A percentile compares a stretch with the other conserved stretches of the same genome.
phyloP scores from a whole-genome alignment of 2,888 invertebrate genomes.

The Dusona sp. region DNA sequence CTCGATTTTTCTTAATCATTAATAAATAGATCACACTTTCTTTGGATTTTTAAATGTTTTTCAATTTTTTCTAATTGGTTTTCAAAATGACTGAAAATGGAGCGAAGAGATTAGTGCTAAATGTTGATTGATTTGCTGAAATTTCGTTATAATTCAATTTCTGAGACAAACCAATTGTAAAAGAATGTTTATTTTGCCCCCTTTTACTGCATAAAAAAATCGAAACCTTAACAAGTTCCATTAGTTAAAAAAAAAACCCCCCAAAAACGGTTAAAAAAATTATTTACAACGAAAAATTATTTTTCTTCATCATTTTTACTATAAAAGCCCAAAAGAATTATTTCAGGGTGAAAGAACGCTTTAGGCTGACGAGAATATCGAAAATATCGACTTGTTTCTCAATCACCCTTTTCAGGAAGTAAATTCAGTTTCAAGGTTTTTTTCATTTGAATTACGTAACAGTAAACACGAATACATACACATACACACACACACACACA shows the following conservation, averaged over 20 bases:
- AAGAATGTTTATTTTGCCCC: not conserved
- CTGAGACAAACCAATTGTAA: too few relatives aligned
- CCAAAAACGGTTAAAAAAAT: too few relatives aligned
- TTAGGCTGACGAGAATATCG: not conserved
- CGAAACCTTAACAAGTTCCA: not conserved
- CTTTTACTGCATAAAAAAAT: not conserved
- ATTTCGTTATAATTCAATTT: too few relatives aligned
- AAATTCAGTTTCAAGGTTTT: not conserved
- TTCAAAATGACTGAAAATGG: too few relatives aligned
- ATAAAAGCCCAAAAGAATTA: not conserved
- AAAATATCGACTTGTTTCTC: not conserved
- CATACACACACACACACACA: not conserved
- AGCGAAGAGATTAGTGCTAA: too few relatives aligned
- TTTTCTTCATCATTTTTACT: not conserved
- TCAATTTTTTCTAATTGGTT: not conserved
- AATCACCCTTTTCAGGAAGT: not conserved
- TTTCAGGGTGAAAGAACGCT: not conserved
- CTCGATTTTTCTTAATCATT: not conserved
- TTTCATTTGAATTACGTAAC: conserved; percentile 3
- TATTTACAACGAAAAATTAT: not conserved
- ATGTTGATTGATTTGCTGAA: too few relatives aligned
- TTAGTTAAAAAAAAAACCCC: not conserved
- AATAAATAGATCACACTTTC: too few relatives aligned
- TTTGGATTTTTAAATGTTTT: too few relatives aligned
- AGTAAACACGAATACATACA: not conserved